Base-by-base conservation (phyloP, 2,888 invertebrate species). In the Abscondita cerata region DNA sequence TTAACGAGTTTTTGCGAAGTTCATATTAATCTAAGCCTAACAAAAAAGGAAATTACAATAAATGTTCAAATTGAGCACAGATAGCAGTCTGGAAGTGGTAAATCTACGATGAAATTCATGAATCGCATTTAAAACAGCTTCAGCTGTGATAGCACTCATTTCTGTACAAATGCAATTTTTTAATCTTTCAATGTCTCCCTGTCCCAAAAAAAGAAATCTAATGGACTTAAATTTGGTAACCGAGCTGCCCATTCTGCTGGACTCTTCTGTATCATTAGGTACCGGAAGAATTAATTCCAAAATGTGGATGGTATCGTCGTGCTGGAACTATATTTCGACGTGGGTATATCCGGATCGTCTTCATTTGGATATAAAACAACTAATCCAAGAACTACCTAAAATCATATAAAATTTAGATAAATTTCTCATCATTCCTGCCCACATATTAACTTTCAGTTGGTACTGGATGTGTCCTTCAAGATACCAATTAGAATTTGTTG, bases 271-370 rank as follows among this genome's bases (percentile, higher is more conserved):
- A 36, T 12, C 36, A 36, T 36, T 36, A 36, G 11, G 12, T 36
- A 36, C 36, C 11, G 36, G 36, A 4, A 12, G 11, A 4, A 36
- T 36, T 36, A 36, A 36, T 9, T 2, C 11, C 4, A 36, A 36
- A 36, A 36, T 36, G 11, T 36, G 36, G 36, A 36, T 9, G 36
- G 36, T 11, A 12, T 2, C 36, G 36, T 36, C 36, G n/a, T 41
- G 41, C 41, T 41, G 2, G 41, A 41, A 41, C 13, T 15, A 41
- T 41, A 41, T 41, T 41, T 12, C 3, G 41, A 13, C 13, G 13
- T 41, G 41, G 41, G 41, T 41, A 41, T 41, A 41, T 41, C n/a
- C 41, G 41, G 41, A 38, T n/a, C 38, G 38, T n/a, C 38, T 38
- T 38, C 38, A 38, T 38, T 38, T 38, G 38, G n/a, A 12, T 41